These are phyloP conservation scores for Silurus lanzhouensis DNA, from an alignment of 2,797 vertebrate genomes.

Conservation along the genomic window DNA sequence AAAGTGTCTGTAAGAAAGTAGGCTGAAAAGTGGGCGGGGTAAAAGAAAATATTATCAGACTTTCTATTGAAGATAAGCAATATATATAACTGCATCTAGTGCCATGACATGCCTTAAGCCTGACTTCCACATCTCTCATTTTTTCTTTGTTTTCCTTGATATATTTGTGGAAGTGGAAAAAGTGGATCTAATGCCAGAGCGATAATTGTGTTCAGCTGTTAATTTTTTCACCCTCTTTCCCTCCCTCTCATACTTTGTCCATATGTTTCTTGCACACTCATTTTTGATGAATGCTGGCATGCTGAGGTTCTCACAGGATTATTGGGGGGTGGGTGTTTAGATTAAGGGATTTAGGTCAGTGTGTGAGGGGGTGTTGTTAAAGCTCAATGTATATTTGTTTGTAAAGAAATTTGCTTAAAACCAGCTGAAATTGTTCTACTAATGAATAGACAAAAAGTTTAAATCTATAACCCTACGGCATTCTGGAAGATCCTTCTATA, in stretches of 20 bases:
- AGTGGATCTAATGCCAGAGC: conserved; percentile 63
- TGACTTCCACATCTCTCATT: conserved; percentile 38
- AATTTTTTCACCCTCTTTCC: conserved; percentile 56
- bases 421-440: neutral
- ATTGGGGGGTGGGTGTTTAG: conserved; percentile 27
- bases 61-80: conserved; percentile 38
- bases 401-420: neutral
- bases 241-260: neutral
- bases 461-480: neutral
- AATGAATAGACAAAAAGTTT: neutral
- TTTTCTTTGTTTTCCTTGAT: conserved; percentile 9
- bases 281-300: conserved; percentile 57
- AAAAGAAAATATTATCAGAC: conserved; percentile 45
- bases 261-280: conserved; percentile 6
- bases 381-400: conserved; percentile 12
- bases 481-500: neutral
- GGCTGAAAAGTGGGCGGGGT: neutral
- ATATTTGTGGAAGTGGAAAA: conserved; percentile 58
- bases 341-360: conserved; percentile 4
- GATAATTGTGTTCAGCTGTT: conserved; percentile 75
- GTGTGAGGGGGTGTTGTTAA: conserved; percentile 43
- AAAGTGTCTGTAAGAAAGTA: conserved; percentile 30
- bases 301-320: conserved; percentile 60
- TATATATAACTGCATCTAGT: neutral
- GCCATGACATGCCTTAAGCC: conserved; percentile 5